Percentiles rank a stretch among this genome's conserved stretches.
Conservation (phyloP, 2,888 invertebrate species). For the Tiphia femorata region DNA sequence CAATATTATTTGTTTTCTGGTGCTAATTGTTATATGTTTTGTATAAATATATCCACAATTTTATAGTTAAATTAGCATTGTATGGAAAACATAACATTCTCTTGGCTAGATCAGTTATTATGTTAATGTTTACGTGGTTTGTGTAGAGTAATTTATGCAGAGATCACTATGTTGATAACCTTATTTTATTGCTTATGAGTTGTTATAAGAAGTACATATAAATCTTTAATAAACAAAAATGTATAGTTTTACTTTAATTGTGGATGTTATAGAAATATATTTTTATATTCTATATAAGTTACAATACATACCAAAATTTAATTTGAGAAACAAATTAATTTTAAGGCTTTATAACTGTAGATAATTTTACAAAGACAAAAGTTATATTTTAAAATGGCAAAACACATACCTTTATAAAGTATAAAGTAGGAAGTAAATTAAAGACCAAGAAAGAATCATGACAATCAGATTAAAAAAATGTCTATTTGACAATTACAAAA, state of each 20-base stretch:
- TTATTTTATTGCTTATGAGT: constrained; percentile 15
- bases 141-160: constrained; percentile 24
- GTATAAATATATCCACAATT: neutral
- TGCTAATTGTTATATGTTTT: neutral
- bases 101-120: no score
- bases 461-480: no score
- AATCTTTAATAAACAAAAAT: constrained; percentile 27
- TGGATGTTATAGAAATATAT: constrained; percentile 10
- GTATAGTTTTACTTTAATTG: constrained; percentile 26
- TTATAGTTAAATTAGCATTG: neutral
- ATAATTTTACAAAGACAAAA: neutral
- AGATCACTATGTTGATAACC: constrained; percentile 12
- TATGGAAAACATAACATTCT: no score
- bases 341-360: neutral
- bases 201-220: constrained; percentile 20
- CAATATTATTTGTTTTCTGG: neutral
- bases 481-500: no score
- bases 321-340: no score
- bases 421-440: neutral
- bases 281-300: constrained; percentile 4
- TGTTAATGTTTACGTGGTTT: neutral
- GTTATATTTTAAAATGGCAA: neutral
- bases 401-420: neutral
- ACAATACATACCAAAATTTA: neutral
- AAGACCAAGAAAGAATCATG: neutral